Evolutionary conservation across 2,797 vertebrate species (phyloP).

Genomic region (Hozukius guyotensis): DNA sequence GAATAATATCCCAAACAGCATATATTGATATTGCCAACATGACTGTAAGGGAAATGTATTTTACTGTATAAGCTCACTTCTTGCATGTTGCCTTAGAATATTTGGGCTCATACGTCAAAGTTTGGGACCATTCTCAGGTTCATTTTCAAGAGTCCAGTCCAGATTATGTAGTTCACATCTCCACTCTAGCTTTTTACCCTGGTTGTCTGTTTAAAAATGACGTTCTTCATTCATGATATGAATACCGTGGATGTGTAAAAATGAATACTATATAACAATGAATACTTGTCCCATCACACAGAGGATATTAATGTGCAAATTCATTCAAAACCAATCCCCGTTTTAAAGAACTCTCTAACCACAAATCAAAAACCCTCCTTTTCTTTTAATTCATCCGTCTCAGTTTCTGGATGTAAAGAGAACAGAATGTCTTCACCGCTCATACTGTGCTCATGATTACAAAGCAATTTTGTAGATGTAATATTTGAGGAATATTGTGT

Average conservation of each 20-base stretch:
- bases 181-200: neutral
- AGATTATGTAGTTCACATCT: neutral
- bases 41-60: too few relatives aligned
- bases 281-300: neutral
- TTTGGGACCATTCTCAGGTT: neutral
- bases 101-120: neutral
- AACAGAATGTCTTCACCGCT: neutral
- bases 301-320: neutral
- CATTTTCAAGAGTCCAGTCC: neutral
- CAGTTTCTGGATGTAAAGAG: conserved; percentile 9
- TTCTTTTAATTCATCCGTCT: conserved; percentile 1
- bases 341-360: neutral
- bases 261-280: too few relatives aligned
- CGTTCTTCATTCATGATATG: neutral
- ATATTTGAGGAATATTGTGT: neutral
- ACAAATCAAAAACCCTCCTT: conserved; percentile 8
- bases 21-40: neutral
- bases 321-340: neutral
- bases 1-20: neutral
- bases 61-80: too few relatives aligned
- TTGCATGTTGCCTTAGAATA: neutral
- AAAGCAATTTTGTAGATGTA: neutral
- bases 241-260: neutral
- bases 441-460: neutral
- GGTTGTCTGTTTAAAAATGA: neutral